phyloP scores from a whole-genome alignment of 1,140 invertebrate genomes.

The Aplysia californica region DNA sequence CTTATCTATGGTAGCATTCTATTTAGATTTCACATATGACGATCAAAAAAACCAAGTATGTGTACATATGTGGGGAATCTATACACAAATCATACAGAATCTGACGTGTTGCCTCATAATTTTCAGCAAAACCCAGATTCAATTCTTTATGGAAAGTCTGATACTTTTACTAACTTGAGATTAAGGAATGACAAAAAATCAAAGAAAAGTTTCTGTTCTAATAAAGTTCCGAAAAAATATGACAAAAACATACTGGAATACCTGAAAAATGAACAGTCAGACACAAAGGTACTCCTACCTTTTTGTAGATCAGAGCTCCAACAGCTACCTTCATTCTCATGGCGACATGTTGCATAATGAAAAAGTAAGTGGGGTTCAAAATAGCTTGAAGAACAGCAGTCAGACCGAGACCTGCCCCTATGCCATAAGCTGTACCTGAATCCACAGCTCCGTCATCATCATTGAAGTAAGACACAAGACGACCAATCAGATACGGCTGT shows the following conservation, averaged over 20 bases:
- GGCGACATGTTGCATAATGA: slow-evolving; percentile 30
- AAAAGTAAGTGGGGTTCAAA: slow-evolving; percentile 32
- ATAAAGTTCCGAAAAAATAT: neutral
- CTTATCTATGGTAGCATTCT: too few relatives aligned
- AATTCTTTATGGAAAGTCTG: neutral
- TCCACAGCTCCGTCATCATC: neutral
- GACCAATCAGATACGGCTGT: slow-evolving; percentile 32
- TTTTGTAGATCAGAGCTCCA: slow-evolving; percentile 31
- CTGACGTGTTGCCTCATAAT: too few relatives aligned
- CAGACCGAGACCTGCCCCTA: slow-evolving; percentile 15
- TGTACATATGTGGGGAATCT: too few relatives aligned
- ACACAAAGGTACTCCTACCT: slow-evolving; percentile 10
- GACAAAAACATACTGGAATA: neutral
- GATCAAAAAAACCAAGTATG: too few relatives aligned
- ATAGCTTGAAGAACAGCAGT: slow-evolving; percentile 18
- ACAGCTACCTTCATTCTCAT: slow-evolving; percentile 38
- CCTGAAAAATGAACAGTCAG: neutral
- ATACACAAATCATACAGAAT: too few relatives aligned
- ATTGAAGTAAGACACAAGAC: slow-evolving; percentile 28
- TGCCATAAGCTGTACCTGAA: slow-evolving; percentile 15
- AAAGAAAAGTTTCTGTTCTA: neutral
- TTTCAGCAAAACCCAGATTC: too few relatives aligned
- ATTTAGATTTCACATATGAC: too few relatives aligned
- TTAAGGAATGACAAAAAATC: neutral
- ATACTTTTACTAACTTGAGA: neutral